Percentiles rank a stretch among this genome's conserved stretches.
Evolutionary conservation across 2,113 vertebrate species (phyloP).

Genomic region (Emydocephalus ijimae): DNA sequence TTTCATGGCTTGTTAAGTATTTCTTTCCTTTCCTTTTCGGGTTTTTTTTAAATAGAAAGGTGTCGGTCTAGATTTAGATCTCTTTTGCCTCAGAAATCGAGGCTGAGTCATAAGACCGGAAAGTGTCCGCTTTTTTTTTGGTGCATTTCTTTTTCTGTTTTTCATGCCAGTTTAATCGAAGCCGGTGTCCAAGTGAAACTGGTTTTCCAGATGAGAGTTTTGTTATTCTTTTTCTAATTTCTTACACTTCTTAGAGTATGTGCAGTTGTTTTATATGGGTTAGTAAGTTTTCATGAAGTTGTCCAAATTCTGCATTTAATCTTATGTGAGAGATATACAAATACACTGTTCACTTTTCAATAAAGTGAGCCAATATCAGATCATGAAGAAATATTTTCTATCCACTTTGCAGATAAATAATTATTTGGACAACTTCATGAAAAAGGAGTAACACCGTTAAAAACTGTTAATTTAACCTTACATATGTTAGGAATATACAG

Average conservation of each 20-base stretch:
- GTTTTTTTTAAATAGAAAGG: neutral
- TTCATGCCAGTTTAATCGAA: neutral
- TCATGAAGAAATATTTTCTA: neutral
- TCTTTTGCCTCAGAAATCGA: neutral
- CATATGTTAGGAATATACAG: neutral
- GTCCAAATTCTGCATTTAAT: neutral
- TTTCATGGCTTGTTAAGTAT: neutral
- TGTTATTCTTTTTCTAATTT: neutral
- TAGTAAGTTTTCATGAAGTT: neutral
- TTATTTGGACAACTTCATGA: fast-evolving
- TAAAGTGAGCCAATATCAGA: neutral
- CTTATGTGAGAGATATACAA: neutral
- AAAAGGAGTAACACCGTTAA: neutral
- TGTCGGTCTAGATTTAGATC: neutral
- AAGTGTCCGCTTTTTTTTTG: neutral
- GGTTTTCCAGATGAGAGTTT: neutral
- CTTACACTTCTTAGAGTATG: neutral
- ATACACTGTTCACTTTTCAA: neutral
- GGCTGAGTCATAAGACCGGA: neutral
- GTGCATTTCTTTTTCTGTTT: neutral
- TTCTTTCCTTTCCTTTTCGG: neutral
- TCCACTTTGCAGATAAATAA: neutral
- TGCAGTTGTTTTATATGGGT: neutral
- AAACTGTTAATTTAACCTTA: neutral
- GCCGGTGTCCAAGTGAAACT: neutral